Evolutionary conservation across 2,113 vertebrate genomes (phyloP).

Genomic region (Pantherophis guttatus): DNA sequence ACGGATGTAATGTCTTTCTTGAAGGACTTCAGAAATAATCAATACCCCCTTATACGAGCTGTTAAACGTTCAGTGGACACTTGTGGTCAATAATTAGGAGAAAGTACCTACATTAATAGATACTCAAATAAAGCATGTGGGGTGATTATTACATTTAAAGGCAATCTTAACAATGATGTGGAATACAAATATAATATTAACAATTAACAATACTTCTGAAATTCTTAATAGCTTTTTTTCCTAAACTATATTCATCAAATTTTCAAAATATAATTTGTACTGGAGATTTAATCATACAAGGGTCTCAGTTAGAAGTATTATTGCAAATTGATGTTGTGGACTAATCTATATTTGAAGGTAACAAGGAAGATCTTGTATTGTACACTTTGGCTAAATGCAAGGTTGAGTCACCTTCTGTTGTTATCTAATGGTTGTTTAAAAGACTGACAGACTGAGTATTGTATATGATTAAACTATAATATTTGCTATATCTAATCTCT

Average conservation of each 20-base stretch:
- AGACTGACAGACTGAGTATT: not conserved
- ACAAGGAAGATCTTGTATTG: not conserved
- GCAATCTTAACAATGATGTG: not conserved
- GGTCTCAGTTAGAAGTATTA: not conserved
- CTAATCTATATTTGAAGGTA: not conserved
- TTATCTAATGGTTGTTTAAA: not conserved
- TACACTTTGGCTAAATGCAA: not conserved
- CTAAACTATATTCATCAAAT: not conserved
- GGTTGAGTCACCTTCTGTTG: not conserved
- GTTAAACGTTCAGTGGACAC: not conserved
- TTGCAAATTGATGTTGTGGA: not conserved
- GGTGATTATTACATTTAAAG: not conserved
- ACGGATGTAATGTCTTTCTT: slow-evolving; percentile 1
- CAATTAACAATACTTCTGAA: not conserved
- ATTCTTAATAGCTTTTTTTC: not conserved
- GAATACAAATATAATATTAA: not conserved
- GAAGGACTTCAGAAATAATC: accelerated
- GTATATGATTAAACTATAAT: not conserved
- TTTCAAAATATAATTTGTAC: not conserved
- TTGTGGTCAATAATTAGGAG: accelerated
- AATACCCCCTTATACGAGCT: not conserved
- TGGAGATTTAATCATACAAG: not conserved
- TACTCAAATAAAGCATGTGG: not conserved
- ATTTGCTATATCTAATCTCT: not conserved
- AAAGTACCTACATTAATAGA: not conserved